Conservation (phyloP, 2,113 vertebrate species). For the Mormyrus iriodes region DNA sequence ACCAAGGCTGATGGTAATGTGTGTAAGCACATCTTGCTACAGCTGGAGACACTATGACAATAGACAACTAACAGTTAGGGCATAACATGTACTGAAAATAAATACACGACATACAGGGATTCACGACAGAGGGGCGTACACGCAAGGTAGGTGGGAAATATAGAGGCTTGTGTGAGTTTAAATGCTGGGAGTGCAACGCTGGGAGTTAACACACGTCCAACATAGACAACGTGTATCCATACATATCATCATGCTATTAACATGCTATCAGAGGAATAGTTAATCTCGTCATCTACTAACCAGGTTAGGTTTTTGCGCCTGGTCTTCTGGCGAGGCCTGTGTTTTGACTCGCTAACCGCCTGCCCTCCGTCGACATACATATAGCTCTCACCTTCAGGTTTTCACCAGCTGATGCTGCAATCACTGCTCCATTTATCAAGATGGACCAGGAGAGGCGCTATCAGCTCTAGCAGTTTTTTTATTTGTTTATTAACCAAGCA, state of each 20-base stretch:
- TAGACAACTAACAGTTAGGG: not conserved
- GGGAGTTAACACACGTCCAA: not conserved
- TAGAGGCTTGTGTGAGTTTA: not conserved
- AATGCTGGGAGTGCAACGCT: not conserved
- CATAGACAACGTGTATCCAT: not conserved
- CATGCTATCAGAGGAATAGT: not conserved
- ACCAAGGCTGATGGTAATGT: not conserved
- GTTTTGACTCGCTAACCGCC: not conserved
- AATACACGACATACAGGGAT: not conserved
- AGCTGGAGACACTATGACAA: not conserved
- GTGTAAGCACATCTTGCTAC: not conserved
- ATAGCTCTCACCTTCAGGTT: not conserved
- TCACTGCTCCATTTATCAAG: not conserved
- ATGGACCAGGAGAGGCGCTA: not conserved
- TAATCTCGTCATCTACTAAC: not conserved
- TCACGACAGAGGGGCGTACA: not conserved
- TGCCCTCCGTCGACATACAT: not conserved
- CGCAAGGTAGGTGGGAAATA: not conserved
- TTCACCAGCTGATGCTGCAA: not conserved
- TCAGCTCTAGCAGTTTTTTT: not conserved
- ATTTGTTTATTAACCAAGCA: not conserved
- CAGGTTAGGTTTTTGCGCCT: not conserved
- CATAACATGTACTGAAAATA: not conserved
- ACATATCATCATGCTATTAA: not conserved
- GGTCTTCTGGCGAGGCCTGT: not conserved